Evolutionary conservation across 2,888 invertebrate species (phyloP).

Genomic region (Deilephila porcellus): DNA sequence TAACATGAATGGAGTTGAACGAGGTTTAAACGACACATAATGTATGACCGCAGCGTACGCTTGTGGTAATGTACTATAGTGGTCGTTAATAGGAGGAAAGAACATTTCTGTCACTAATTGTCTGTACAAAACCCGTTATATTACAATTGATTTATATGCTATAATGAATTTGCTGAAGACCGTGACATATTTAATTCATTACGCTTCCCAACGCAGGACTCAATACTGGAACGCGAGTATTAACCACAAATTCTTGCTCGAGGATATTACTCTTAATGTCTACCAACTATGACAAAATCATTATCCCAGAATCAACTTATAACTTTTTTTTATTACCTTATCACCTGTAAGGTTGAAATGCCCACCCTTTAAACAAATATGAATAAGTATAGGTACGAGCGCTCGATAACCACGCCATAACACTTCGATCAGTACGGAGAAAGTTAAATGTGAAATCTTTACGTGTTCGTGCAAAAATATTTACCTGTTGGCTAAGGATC

Average conservation of each 20-base stretch:
- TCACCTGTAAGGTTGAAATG: slow-evolving; percentile 51
- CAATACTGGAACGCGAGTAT: too few species aligned
- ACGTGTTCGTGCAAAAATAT: slow-evolving; percentile 49
- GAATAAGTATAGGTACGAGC: neutral
- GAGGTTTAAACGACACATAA: neutral
- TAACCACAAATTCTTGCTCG: neutral
- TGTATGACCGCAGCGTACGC: neutral
- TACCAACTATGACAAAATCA: slow-evolving; percentile 40
- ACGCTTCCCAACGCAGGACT: slow-evolving; percentile 27
- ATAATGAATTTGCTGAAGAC: neutral
- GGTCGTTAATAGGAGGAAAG: neutral
- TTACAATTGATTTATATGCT: neutral
- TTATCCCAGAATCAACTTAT: slow-evolving; percentile 45
- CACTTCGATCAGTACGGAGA: slow-evolving; percentile 62
- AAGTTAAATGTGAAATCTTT: slow-evolving; percentile 74
- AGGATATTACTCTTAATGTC: slow-evolving; percentile 8
- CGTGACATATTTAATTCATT: slow-evolving; percentile 35
- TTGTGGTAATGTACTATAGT: neutral
- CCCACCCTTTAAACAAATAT: slow-evolving; percentile 42
- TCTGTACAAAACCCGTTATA: too few species aligned
- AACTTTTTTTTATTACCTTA: slow-evolving; percentile 53
- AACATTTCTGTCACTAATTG: neutral
- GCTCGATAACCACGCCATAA: slow-evolving; percentile 6
- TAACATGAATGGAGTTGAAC: slow-evolving; percentile 37
- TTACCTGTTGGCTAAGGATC: slow-evolving; percentile 44